Evolutionary conservation across 1,140 invertebrate genomes (phyloP), one percentile per base, ranked within the genome.

Genomic region (Pristionchus pacificus): DNA sequence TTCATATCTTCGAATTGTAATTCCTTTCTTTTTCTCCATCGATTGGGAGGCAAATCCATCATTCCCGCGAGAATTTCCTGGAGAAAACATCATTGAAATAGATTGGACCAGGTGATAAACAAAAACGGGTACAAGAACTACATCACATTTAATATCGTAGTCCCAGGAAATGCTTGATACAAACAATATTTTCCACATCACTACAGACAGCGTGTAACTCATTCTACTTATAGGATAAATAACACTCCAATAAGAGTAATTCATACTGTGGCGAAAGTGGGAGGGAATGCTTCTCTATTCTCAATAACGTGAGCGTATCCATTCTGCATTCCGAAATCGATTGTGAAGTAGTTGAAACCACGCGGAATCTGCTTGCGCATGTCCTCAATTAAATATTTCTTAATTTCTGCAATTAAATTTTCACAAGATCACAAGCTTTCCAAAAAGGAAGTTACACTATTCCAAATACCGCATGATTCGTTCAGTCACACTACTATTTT

Each of bases 231-330:
- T 38, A 1, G 25, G 25, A 29, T 32, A 25, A 10, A 29, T 31
- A 25, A 49, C 24, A 64, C 32, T 72, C 62, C 83, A n/a, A n/a
- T n/a, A n/a, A n/a, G n/a, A n/a, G n/a, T n/a, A n/a, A n/a, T n/a
- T n/a, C n/a, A 79, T 85, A 92, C 93, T 87, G 92, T 90, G 55
- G 91, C 94, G 89, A 97, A 98, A 86, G 92, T 91, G 60, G 81
- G 85, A 0, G 93, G 91, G 86, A 97, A 98, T 32, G 89, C 80
- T 70, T 89, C 86, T 84, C 94, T 91, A 86, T 97, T 92, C 86
- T 98, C 95, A 80, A 98, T 95, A 0, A 97, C 91, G 86, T 97
- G 95, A 69, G 93, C 95, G 86, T 91, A 97, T 2, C 95, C 95
- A 60, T 88, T 88, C 60, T 92, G 88, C 3, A 83, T 68, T 31